Evolutionary conservation across 2,888 invertebrate genomes (phyloP).

Genomic region (Pterostichus madidus): DNA sequence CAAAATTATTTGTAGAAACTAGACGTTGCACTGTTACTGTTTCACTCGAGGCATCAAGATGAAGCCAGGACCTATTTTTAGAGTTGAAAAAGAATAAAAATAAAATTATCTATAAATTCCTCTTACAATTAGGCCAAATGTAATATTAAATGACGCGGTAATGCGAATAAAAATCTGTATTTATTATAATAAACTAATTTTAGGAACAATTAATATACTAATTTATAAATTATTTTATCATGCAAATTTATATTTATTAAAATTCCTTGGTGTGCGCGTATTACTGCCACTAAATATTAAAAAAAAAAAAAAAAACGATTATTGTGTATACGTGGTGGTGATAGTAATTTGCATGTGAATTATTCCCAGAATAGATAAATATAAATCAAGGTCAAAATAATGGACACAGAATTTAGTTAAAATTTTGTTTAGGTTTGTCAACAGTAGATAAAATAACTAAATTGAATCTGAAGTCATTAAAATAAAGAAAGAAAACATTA

Average conservation of each 20-base stretch:
- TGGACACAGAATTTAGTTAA: too few relatives aligned
- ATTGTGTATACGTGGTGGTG: not conserved
- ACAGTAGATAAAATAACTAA: too few relatives aligned
- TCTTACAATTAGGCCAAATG: conserved; percentile 32
- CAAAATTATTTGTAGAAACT: conserved; percentile 51
- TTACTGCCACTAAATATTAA: not conserved
- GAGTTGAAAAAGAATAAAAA: conserved; percentile 51
- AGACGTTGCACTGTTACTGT: conserved; percentile 16
- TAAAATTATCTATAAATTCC: conserved; percentile 56
- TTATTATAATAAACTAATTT: not conserved
- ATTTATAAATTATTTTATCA: too few relatives aligned
- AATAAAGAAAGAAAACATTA: too few relatives aligned
- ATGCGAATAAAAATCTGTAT: not conserved
- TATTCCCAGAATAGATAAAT: not conserved
- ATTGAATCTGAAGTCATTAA: too few relatives aligned
- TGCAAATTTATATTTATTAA: too few relatives aligned
- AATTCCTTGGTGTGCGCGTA: too few relatives aligned
- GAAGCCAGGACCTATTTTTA: conserved; percentile 53
- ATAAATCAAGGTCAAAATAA: not conserved
- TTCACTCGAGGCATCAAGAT: conserved; percentile 30
- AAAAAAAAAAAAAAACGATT: not conserved
- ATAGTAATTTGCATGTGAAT: not conserved
- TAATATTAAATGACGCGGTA: not conserved
- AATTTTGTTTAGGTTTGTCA: too few relatives aligned
- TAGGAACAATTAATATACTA: too few relatives aligned